Evolutionary conservation across 2,797 vertebrate species (phyloP).

Genomic region (Darevskia mixta): DNA sequence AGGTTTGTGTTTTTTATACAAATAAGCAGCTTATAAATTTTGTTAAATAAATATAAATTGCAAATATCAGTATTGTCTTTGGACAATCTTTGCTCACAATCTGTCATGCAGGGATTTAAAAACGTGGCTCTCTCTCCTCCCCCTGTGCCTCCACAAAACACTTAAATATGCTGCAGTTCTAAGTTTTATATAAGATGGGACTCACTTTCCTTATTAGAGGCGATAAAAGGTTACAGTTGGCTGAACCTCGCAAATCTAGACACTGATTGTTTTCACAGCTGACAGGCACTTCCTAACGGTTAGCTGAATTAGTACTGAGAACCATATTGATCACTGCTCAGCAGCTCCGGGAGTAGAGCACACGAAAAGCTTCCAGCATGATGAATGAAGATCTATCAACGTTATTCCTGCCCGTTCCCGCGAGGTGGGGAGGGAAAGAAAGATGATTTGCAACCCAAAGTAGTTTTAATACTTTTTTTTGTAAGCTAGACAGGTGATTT

Average conservation of each 20-base stretch:
- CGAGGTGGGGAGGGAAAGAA: background rate
- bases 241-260: background rate
- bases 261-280: background rate
- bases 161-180: background rate
- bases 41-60: background rate
- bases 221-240: background rate
- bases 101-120: background rate
- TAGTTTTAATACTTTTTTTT: background rate
- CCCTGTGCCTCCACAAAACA: background rate
- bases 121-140: background rate
- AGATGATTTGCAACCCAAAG: background rate
- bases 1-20: too few species aligned
- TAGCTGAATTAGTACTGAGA: background rate
- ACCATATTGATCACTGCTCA: conserved; percentile 18
- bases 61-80: background rate
- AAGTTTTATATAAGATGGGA: background rate
- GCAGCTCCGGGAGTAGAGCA: background rate
- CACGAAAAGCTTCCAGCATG: background rate
- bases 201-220: background rate
- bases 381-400: background rate
- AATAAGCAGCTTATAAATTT: too few species aligned
- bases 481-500: background rate
- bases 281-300: background rate
- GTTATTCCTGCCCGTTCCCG: background rate
- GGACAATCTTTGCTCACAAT: background rate